Percentiles rank a stretch among this genome's conserved stretches.
Evolutionary conservation across 2,888 invertebrate species (phyloP).

Genomic region (Rhingia rostrata): DNA sequence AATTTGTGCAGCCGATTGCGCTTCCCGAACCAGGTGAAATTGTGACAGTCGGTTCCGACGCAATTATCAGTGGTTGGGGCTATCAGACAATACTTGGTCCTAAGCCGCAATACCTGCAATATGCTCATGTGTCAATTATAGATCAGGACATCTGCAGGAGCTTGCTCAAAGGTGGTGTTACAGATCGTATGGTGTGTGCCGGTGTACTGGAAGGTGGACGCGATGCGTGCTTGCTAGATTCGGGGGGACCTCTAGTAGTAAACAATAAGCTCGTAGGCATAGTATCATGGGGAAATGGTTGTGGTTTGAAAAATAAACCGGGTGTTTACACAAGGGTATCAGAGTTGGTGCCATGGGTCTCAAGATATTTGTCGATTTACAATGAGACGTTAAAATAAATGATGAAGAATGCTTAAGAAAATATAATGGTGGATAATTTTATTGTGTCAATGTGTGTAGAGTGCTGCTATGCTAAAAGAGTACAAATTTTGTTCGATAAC

Average conservation of each 20-base stretch:
- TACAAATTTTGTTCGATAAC: too few species aligned
- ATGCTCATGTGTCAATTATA: slow-evolving; percentile 76
- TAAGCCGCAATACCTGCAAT: slow-evolving; percentile 73
- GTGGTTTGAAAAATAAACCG: slow-evolving; percentile 77
- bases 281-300: slow-evolving; percentile 79
- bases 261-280: slow-evolving; percentile 77
- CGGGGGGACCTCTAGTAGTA: slow-evolving; percentile 78
- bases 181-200: slow-evolving; percentile 85
- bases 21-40: slow-evolving; percentile 72
- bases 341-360: slow-evolving; percentile 77
- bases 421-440: too few species aligned
- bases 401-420: not conserved
- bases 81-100: slow-evolving; percentile 67
- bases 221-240: slow-evolving; percentile 79
- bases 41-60: slow-evolving; percentile 75
- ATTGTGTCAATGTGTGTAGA: too few species aligned
- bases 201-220: slow-evolving; percentile 83
- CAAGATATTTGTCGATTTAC: slow-evolving; percentile 72
- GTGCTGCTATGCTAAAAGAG: too few species aligned
- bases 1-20: slow-evolving; percentile 81
- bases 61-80: slow-evolving; percentile 79
- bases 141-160: slow-evolving; percentile 80
- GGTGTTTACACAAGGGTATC: slow-evolving; percentile 78
- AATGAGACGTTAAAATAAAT: slow-evolving; percentile 72
- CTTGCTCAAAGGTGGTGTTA: slow-evolving; percentile 78